Conservation (phyloP, 2,888 invertebrate genomes). For the Aproaerema taeniolella region DNA sequence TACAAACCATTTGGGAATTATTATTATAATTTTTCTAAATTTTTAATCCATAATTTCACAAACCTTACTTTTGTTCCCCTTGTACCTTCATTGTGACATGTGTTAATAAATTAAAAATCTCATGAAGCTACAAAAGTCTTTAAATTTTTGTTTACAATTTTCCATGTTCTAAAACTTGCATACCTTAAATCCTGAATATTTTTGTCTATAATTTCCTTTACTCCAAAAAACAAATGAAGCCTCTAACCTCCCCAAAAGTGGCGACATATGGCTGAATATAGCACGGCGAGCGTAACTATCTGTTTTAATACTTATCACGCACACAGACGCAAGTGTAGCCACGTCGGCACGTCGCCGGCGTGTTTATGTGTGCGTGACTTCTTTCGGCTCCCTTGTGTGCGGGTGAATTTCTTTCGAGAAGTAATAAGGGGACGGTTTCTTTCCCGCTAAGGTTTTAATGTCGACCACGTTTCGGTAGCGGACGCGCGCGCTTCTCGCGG, state of each 20-base stretch:
- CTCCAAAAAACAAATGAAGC: constrained; percentile 9
- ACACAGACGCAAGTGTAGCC: constrained; percentile 55
- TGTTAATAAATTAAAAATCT: too few species aligned
- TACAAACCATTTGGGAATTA: too few species aligned
- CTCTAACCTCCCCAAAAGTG: background rate
- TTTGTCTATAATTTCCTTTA: too few species aligned
- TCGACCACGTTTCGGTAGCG: constrained; percentile 75
- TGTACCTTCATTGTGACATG: too few species aligned
- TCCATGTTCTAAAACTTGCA: too few species aligned
- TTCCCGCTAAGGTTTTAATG: constrained; percentile 78
- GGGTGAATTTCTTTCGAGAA: constrained; percentile 76
- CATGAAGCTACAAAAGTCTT: too few species aligned
- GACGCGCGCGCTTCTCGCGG: constrained; percentile 72
- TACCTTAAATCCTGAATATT: too few species aligned
- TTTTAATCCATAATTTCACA: too few species aligned
- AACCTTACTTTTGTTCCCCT: too few species aligned
- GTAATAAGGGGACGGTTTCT: constrained; percentile 77
- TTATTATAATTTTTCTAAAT: too few species aligned
- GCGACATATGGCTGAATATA: constrained; percentile 44
- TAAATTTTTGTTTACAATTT: too few species aligned
- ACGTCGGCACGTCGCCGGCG: constrained; percentile 45
- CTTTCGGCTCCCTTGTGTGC: constrained; percentile 68
- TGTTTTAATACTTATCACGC: constrained; percentile 74
- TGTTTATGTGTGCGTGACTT: constrained; percentile 66
- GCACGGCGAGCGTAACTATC: constrained; percentile 67